These are phyloP conservation scores for Saguinus midas DNA, from an alignment of 2,113 vertebrate species.

Conservation along the genomic window DNA sequence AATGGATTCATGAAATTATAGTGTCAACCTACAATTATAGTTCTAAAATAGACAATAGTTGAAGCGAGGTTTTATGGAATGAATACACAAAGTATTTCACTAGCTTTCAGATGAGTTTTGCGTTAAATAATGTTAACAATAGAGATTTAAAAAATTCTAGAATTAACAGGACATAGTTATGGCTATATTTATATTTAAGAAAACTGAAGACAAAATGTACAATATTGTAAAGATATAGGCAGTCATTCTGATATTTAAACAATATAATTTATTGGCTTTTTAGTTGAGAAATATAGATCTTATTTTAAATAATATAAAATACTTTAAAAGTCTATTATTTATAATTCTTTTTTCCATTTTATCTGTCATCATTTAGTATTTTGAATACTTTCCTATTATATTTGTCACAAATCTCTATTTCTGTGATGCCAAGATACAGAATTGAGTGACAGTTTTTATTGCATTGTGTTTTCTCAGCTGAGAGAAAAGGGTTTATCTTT, in stretches of 20 bases:
- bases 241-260: background rate
- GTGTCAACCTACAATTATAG: conserved; percentile 19
- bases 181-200: background rate
- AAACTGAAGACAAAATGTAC: background rate
- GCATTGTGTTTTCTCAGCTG: background rate
- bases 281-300: background rate
- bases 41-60: background rate
- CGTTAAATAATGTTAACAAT: background rate
- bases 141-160: background rate
- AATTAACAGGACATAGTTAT: conserved; percentile 30
- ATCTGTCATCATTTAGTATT: background rate
- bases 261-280: background rate
- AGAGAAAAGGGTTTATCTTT: conserved; percentile 10
- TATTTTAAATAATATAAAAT: background rate
- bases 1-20: conserved; percentile 11
- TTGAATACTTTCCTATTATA: conserved; percentile 33
- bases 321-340: background rate
- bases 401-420: background rate
- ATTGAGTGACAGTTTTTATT: background rate
- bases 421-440: background rate
- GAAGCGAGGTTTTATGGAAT: background rate
- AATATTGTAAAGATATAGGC: background rate
- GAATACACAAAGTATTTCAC: background rate
- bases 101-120: conserved; percentile 20
- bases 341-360: background rate